phyloP scores from a whole-genome alignment of 1,140 invertebrate genomes.

The Megalopta genalis region DNA sequence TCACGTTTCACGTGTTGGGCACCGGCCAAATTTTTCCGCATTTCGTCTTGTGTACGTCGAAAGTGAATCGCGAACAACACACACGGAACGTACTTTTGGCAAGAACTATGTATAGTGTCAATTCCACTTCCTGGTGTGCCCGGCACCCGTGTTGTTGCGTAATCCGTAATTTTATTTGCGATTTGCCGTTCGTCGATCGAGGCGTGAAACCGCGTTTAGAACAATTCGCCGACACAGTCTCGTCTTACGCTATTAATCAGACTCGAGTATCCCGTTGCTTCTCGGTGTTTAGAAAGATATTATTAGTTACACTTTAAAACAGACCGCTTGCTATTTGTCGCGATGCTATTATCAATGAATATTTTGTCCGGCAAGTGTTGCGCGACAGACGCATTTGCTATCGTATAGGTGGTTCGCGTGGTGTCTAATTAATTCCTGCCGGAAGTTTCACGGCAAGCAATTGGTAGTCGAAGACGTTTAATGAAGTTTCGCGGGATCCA shows the following conservation, averaged over 20 bases:
- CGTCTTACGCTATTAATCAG: too few relatives aligned
- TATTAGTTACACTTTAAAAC: not conserved
- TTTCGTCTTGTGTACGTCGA: slow-evolving; percentile 35
- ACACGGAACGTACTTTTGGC: slow-evolving; percentile 26
- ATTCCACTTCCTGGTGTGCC: slow-evolving; percentile 28
- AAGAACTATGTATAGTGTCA: slow-evolving; percentile 9
- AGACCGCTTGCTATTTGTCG: too few relatives aligned
- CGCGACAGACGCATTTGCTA: not conserved
- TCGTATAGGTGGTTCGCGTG: not conserved
- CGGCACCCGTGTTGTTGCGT: not conserved
- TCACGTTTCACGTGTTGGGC: slow-evolving; percentile 62
- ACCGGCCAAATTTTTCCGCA: slow-evolving; percentile 66
- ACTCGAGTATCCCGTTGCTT: too few relatives aligned
- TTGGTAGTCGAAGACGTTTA: slow-evolving; percentile 20
- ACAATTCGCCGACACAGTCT: too few relatives aligned
- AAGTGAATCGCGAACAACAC: slow-evolving; percentile 27
- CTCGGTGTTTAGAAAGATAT: not conserved
- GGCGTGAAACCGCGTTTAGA: too few relatives aligned
- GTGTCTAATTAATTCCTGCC: slow-evolving; percentile 21
- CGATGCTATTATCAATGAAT: not conserved
- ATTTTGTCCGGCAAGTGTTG: not conserved
- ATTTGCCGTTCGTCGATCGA: not conserved
- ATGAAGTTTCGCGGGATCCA: slow-evolving; percentile 29
- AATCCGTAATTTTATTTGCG: not conserved
- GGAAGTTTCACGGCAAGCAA: not conserved